Base-by-base conservation (phyloP, 2,797 vertebrate genomes). In the Coilia nasus region DNA sequence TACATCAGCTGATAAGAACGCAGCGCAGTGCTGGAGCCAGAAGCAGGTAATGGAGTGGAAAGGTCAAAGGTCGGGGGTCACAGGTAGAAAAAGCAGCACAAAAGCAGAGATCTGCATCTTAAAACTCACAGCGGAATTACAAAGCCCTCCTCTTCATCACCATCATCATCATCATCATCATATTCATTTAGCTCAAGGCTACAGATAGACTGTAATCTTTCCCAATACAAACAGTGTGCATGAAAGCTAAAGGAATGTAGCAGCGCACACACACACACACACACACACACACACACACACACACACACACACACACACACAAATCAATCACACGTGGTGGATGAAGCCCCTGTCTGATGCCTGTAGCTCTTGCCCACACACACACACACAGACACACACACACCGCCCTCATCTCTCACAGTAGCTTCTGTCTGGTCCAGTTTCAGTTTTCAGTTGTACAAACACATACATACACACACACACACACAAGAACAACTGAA, bases 61-160 rank as follows among this genome's bases (percentile, higher is more conserved):
- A 54, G 50, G 50, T 14, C 14, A 7, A 7, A 7, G 50, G 50
- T 54, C 35, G 35, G 35, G 35, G 35, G 62, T 41, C 67, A 31
- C 67, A 41, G 67, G 67, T 75, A 41, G 10, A 75, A 35, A 75
- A 41, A 75, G 15, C 67, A 75, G 35, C 67, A 64, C 57, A 64
- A 12, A 35, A 10, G 25, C 47, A 88, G 47, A 84, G 41, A 81
- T 84, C 57, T 88, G 86, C 81, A 28, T 17, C 35, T 25, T 25
- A 64, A 64, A 23, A 23, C 60, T 62, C 60, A 62, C 60, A 62
- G 60, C 4, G 3, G 23, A 62, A 62, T 62, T 64, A 25, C 25
- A 12, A 28, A 64, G 35, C 2, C 23, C 62, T 21, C 57, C 3
- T 59, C 57, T 19, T 59, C 57, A 59, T 59, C 57, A 2, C 1